Evolutionary conservation across 2,888 invertebrate genomes (phyloP).

Genomic region (Tetanocera ferruginea): DNA sequence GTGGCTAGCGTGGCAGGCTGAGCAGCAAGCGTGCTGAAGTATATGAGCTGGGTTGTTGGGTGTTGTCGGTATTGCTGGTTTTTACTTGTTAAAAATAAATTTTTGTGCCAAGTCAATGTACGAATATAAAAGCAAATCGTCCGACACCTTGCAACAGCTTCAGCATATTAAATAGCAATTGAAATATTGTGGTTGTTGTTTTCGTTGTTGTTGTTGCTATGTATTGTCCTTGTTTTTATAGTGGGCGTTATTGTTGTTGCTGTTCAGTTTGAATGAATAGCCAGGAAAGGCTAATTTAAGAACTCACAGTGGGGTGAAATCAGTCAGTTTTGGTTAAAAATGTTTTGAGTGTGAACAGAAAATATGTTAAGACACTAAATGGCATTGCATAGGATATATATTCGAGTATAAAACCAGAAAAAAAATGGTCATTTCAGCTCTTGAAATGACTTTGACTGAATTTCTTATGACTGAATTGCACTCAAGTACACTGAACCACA

Average conservation of each 20-base stretch:
- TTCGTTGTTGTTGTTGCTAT: neutral
- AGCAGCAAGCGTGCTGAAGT: neutral
- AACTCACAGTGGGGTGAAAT: neutral
- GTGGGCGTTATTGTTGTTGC: neutral
- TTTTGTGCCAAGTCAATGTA: slow-evolving; percentile 5
- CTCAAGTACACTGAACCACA: no score
- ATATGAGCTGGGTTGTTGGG: neutral
- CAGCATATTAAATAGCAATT: slow-evolving; percentile 46
- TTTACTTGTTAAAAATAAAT: slow-evolving; percentile 25
- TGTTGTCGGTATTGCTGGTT: neutral
- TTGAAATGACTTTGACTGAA: no score
- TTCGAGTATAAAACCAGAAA: no score
- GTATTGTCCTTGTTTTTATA: neutral
- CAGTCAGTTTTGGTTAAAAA: neutral
- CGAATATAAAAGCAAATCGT: slow-evolving; percentile 11
- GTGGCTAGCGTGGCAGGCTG: neutral
- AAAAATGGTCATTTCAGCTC: no score
- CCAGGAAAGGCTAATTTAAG: neutral
- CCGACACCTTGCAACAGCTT: slow-evolving; percentile 36
- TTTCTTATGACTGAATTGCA: no score
- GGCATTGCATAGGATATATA: no score
- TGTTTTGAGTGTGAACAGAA: no score
- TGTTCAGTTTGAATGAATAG: no score
- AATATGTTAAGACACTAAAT: no score
- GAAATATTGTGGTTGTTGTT: slow-evolving; percentile 27